Evolutionary conservation across 2,797 vertebrate species (phyloP).

Genomic region (Poecilia picta): DNA sequence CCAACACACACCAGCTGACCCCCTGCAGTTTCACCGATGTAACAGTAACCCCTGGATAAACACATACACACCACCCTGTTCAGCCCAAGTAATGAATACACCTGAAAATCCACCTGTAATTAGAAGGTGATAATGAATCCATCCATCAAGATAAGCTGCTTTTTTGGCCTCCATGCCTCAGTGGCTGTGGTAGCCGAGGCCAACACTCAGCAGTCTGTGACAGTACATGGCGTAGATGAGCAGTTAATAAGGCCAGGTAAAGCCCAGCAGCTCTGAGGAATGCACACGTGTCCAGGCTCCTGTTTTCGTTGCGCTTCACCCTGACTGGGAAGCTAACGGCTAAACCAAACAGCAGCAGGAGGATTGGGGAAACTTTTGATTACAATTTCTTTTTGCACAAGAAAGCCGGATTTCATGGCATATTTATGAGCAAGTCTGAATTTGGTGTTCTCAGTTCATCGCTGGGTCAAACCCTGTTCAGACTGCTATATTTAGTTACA

Average conservation of each 20-base stretch:
- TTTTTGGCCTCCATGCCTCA: conserved; percentile 76
- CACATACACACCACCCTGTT: conserved; percentile 60
- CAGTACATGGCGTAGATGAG: conserved; percentile 66
- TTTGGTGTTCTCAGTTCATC: conserved; percentile 36
- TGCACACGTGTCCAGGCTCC: conserved; percentile 21
- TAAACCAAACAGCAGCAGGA: conserved; percentile 4
- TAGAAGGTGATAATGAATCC: conserved; percentile 89
- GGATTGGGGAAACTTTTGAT: conserved; percentile 29
- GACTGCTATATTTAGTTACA: conserved; percentile 67
- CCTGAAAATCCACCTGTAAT: conserved; percentile 89
- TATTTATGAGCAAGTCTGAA: conserved; percentile 45
- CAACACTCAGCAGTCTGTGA: conserved; percentile 69
- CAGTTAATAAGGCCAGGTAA: conserved; percentile 73
- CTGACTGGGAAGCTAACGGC: conserved; percentile 5
- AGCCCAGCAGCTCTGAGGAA: conserved; percentile 49
- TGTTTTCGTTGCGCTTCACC: conserved; percentile 25
- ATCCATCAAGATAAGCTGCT: conserved; percentile 83
- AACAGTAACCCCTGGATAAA: conserved; percentile 69
- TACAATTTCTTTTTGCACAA: conserved; percentile 18
- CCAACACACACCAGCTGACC: conserved; percentile 72
- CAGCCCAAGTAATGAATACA: conserved; percentile 84
- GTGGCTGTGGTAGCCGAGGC: conserved; percentile 58
- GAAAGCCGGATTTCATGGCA: conserved; percentile 35
- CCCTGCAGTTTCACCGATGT: conserved; percentile 70
- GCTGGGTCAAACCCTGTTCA: conserved; percentile 61